Base-by-base conservation (phyloP, 2,888 invertebrate genomes). In the Polydrusus tereticollis region DNA sequence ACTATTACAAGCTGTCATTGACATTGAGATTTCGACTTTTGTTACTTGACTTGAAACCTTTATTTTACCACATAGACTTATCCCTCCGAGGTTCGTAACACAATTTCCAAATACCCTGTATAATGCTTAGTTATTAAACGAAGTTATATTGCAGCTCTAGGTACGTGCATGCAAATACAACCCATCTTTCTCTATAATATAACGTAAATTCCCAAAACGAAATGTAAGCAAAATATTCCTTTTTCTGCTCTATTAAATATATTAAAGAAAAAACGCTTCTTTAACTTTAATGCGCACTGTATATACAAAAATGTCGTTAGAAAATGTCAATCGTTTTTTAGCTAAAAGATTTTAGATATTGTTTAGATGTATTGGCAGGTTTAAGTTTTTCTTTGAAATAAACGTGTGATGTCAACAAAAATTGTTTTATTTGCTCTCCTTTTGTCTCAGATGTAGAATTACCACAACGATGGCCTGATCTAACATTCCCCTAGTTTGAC, bases 331-430 rank as follows among this genome's bases (percentile, higher is more conserved):
- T 45, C 66, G 59, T 67, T 59, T 67, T 8, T 50, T 59, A 47
- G 59, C 18, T 67, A 47, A 67, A 26, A 38, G 47, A 36, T 16
- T 45, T 59, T 58, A 67, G 50, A 50, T 67, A 67, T 67, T 45
- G 36, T 67, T 67, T 67, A 45, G 58, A 36, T 55, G 36, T 67
- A 58, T 67, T 43, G 47, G 21, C 33, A 12, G n/a, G 23, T 33
- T 43, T 63, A 41, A 43, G 36, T 41, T 63, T 65, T 65, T 26
- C 64, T 65, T 64, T 64, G 20, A 65, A 70, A 70, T 70, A 70
- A 70, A 68, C 29, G 64, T 70, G 70, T 70, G 70, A 69, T 65
- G 64, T 70, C 59, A 57, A 64, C 5, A 50, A 29, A 16, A 8
- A n/a, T 20, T 23, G 21, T 43, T 59, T 43, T 16, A 43, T 59